A percentile compares a stretch with the other conserved stretches of the same genome.
Evolutionary conservation across 2,888 invertebrate genomes (phyloP).

Genomic region (Drosophila recens): DNA sequence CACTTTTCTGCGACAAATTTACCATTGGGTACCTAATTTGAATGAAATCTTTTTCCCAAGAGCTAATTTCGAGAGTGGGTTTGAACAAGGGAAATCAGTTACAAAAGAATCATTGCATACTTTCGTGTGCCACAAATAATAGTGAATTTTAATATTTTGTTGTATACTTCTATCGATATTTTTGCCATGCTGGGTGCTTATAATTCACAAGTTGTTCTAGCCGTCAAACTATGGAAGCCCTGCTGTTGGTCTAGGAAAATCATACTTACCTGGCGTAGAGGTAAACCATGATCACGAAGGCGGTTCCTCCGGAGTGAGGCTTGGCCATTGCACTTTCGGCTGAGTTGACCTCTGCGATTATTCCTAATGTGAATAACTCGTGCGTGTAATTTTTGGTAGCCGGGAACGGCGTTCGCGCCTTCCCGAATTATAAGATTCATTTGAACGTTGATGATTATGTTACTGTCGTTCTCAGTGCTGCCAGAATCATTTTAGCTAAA

Average conservation of each 20-base stretch:
- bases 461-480: too few relatives aligned
- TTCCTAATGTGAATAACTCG: constrained; percentile 91
- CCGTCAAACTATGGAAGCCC: fast-evolving
- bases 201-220: constrained; percentile 48
- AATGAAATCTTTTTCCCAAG: too few relatives aligned
- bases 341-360: constrained; percentile 92
- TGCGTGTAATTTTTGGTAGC: constrained; percentile 89
- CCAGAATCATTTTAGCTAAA: too few relatives aligned
- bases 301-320: constrained; percentile 84
- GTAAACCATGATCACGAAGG: constrained; percentile 84
- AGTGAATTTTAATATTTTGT: not conserved
- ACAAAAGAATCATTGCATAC: not conserved
- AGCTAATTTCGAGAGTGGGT: too few relatives aligned
- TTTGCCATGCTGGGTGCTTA: not conserved
- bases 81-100: not conserved
- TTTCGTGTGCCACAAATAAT: not conserved
- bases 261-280: constrained; percentile 84
- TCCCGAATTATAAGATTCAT: constrained; percentile 86
- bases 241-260: constrained; percentile 28
- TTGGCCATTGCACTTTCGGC: constrained; percentile 89
- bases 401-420: constrained; percentile 89
- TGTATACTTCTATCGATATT: constrained; percentile 27
- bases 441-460: too few relatives aligned
- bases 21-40: too few relatives aligned
- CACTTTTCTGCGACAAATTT: too few relatives aligned